Percentiles rank a stretch among this genome's conserved stretches.
Conservation (phyloP, 2,888 invertebrate genomes). For the Sphaerophoria taeniata region DNA sequence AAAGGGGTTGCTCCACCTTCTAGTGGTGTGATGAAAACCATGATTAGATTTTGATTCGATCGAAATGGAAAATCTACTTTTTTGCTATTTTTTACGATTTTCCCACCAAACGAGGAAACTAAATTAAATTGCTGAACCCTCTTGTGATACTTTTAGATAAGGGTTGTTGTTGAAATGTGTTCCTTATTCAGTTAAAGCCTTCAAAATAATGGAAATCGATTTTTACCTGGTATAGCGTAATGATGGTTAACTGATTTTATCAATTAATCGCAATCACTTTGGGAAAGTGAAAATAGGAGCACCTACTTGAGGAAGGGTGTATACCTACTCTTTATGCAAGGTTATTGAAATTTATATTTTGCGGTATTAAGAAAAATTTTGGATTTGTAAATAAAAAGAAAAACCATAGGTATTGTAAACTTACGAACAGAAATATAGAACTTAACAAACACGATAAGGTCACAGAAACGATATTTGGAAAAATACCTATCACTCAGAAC, state of each 20-base stretch:
- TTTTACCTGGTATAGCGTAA: not conserved
- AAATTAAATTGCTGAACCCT: not conserved
- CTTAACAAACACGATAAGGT: no score
- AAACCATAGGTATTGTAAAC: no score
- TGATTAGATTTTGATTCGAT: slow-evolving; percentile 68
- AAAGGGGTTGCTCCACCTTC: slow-evolving; percentile 5
- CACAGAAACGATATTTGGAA: no score
- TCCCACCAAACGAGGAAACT: not conserved
- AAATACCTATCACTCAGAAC: no score
- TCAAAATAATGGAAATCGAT: not conserved
- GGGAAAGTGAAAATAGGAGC: no score
- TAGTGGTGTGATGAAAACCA: slow-evolving; percentile 48
- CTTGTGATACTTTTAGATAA: not conserved
- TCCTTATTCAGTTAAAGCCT: not conserved
- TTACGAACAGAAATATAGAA: no score
- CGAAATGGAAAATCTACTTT: not conserved
- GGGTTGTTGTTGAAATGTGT: not conserved
- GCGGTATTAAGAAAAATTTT: no score
- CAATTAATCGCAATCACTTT: slow-evolving; percentile 15
- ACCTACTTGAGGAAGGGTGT: no score
- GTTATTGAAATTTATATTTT: no score
- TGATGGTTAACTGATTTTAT: not conserved
- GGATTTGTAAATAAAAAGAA: no score
- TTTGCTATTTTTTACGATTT: slow-evolving; percentile 5
- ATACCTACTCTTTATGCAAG: no score